These are phyloP conservation scores for Heliopora coerulea DNA, from an alignment of 92 coral and sea anemone genomes.

Conservation along the genomic window DNA sequence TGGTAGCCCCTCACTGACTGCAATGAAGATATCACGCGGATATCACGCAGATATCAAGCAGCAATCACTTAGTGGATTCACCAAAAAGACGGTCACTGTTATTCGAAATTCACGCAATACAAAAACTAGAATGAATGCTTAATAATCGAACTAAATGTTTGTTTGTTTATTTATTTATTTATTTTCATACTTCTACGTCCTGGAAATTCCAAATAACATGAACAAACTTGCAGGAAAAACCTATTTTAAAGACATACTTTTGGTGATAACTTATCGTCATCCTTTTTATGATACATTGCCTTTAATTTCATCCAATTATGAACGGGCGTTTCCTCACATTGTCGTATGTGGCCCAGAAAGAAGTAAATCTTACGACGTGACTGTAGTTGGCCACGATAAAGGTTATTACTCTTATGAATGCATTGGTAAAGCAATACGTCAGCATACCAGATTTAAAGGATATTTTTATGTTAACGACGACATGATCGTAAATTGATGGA, in stretches of 20 bases:
- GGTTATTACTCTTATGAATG: constrained; percentile 38
- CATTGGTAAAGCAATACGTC: constrained; percentile 35
- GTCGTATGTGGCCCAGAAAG: constrained; percentile 28
- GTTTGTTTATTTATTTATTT: no score
- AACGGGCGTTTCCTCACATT: constrained; percentile 36
- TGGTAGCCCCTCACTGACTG: no score
- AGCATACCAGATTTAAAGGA: constrained; percentile 29
- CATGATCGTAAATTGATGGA: constrained; percentile 60
- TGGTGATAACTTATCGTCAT: constrained; percentile 31
- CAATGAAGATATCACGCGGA: no score
- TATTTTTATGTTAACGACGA: constrained; percentile 50
- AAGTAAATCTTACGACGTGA: not conserved
- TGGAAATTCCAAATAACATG: no score
- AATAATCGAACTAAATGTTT: no score
- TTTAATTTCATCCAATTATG: constrained; percentile 10
- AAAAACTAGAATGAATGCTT: no score
- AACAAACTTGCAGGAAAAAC: no score
- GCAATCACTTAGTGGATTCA: no score
- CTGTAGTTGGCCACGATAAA: not conserved
- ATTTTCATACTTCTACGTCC: no score
- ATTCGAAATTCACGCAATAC: no score
- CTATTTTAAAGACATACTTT: constrained; percentile 51
- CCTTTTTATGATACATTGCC: constrained; percentile 37
- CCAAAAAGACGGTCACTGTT: no score
- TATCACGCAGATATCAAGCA: no score